These are phyloP conservation scores for Lates calcarifer DNA, from an alignment of 2,113 vertebrate species.

Conservation along the genomic window DNA sequence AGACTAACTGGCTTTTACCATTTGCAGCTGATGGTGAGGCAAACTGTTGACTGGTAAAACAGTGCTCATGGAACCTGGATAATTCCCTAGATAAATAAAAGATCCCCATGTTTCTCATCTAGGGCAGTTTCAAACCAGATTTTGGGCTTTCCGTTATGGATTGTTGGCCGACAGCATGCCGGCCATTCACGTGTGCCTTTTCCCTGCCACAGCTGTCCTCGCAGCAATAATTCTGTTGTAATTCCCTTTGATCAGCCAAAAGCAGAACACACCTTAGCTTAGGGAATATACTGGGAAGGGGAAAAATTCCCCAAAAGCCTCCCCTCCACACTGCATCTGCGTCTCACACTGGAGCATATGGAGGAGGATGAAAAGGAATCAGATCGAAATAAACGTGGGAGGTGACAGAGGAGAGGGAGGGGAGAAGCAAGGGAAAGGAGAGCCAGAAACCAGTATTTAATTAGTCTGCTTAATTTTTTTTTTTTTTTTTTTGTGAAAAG, in stretches of 20 bases:
- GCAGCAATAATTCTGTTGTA: slow-evolving; percentile 26
- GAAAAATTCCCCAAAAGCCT: neutral
- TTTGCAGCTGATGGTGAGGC: neutral
- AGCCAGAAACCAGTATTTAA: neutral
- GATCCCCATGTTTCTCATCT: neutral
- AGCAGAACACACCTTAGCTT: slow-evolving; percentile 35
- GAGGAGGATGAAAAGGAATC: slow-evolving; percentile 53
- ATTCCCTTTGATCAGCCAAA: slow-evolving; percentile 54
- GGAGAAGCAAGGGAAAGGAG: neutral
- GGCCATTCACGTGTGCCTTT: slow-evolving; percentile 6
- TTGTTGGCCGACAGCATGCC: neutral
- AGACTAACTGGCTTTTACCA: neutral
- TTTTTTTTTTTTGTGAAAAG: neutral
- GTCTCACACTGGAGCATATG: slow-evolving; percentile 17
- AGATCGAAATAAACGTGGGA: slow-evolving; percentile 31
- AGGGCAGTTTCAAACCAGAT: neutral
- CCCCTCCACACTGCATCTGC: neutral
- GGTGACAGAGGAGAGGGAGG: slow-evolving; percentile 7
- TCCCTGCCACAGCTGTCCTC: slow-evolving; percentile 26
- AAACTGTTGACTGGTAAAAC: neutral
- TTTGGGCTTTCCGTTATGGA: slow-evolving; percentile 3
- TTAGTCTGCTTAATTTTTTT: neutral
- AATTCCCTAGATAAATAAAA: slow-evolving; percentile 10
- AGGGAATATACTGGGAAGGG: slow-evolving; percentile 17
- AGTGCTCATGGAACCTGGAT: neutral